Percentiles rank a stretch among this genome's conserved stretches.
These are phyloP conservation scores for Epizoanthus scotinus DNA, from an alignment of 92 coral and sea anemone species.

Conservation along the genomic window DNA sequence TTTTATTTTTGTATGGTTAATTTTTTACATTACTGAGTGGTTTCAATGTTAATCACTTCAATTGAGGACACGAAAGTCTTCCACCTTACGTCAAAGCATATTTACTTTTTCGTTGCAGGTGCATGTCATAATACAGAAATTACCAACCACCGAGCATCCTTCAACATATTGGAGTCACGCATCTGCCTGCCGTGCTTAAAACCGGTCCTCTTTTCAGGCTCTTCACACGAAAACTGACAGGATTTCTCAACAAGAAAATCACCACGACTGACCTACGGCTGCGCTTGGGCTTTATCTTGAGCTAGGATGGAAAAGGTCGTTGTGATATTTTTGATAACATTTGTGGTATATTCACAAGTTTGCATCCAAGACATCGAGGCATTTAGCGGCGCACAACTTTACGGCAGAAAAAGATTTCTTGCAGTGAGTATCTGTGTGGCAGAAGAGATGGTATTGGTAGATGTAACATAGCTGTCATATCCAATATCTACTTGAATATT, in stretches of 20 bases:
- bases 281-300: neutral
- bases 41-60: constrained; percentile 18
- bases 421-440: neutral
- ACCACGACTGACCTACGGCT: too few species aligned
- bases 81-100: neutral
- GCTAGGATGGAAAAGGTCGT: constrained; percentile 10
- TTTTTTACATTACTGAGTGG: constrained; percentile 7
- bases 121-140: neutral
- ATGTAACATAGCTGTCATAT: too few species aligned
- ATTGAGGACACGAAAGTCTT: neutral
- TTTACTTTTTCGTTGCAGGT: constrained; percentile 19
- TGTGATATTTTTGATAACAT: neutral
- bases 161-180: neutral
- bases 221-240: neutral
- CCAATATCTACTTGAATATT: too few species aligned
- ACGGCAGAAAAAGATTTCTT: constrained; percentile 8
- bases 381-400: neutral
- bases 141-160: neutral
- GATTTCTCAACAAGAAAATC: neutral
- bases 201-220: neutral
- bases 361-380: neutral
- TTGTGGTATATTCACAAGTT: constrained; percentile 5
- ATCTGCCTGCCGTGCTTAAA: neutral
- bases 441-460: too few species aligned
- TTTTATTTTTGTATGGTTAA: constrained; percentile 8